Evolutionary conservation across 2,888 invertebrate genomes (phyloP), one percentile per base, ranked within the genome.

Genomic region (Dilophus febrilis): DNA sequence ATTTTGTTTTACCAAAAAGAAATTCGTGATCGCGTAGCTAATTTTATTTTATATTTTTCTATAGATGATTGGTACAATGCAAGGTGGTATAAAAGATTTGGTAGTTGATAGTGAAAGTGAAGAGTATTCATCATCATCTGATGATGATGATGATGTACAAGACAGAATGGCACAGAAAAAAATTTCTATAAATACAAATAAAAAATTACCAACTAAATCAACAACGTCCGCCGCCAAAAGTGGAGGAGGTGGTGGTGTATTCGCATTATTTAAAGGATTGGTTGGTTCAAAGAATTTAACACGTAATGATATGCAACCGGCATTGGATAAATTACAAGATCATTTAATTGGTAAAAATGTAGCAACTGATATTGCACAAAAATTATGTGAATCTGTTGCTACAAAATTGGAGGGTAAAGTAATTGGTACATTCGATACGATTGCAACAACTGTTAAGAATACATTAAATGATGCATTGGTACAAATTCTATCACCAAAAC

Each of bases 261-360:
- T 92, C 55, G 81, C 82, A 28, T 74, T 90, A 54, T 86, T 97
- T 57, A 83, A 78, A 53, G 73, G 83, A 16, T 67, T 90, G 42
- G 88, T 90, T n/a, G 86, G 87, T 0, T 78, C 81, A 2, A 95
- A 95, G 62, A 84, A 82, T 32, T 65, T 99, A 42, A 76, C 81
- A 0, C 67, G 70, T 2, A 77, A 78, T 31, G 81, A 85, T 47
- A 78, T 98, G 72, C 69, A 72, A 38, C 85, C 92, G 0, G 84
- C 77, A 17, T 64, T 99, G 51, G 94, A 94, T 37, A 91, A 94
- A 62, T 70, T 99, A 66, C 82, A 82, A 44, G 95, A 97, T 59
- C 95, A 94, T 58, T 70, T 99, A 40, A 95, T 98, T 50, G 70
- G 76, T 1, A 99, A 99, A 64, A 99, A 99, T 62, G 98, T 99